These are phyloP conservation scores for Caenorhabditis inopinata DNA, from an alignment of 1,140 invertebrate species.

Conservation along the genomic window DNA sequence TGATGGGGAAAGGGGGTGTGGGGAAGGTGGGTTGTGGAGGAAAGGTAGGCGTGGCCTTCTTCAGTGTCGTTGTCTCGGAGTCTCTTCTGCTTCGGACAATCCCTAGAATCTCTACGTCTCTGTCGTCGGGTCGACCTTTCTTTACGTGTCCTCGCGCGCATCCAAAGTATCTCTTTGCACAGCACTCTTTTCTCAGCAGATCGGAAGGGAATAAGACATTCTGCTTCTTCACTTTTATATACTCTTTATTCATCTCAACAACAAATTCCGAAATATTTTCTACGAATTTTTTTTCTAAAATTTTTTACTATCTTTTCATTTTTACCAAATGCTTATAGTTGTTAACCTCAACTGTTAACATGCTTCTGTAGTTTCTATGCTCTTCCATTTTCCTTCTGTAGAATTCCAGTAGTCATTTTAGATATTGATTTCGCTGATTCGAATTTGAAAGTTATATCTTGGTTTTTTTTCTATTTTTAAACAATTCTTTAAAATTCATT, in stretches of 20 bases:
- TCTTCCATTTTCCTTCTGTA: no score
- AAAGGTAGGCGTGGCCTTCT: background rate
- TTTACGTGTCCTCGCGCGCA: background rate
- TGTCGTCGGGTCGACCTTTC: background rate
- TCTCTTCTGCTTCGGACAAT: background rate
- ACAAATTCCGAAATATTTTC: no score
- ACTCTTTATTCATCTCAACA: background rate
- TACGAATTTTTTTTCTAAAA: no score
- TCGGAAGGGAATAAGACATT: conserved; percentile 9
- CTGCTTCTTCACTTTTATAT: conserved; percentile 16
- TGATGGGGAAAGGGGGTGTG: background rate
- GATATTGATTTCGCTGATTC: no score
- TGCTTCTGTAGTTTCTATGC: no score
- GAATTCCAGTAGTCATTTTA: no score
- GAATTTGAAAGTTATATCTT: no score
- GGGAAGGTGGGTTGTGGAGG: background rate
- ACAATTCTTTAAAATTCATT: no score
- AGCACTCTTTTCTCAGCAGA: background rate
- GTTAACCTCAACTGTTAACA: no score
- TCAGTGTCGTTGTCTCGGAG: background rate
- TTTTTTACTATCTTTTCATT: no score
- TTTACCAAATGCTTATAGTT: no score
- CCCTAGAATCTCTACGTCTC: background rate
- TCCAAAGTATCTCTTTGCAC: background rate
- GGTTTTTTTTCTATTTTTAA: no score